A percentile compares a stretch with the other conserved stretches of the same genome.
Conservation (phyloP, 2,797 vertebrate species). For the Sebastiscus tertius region DNA sequence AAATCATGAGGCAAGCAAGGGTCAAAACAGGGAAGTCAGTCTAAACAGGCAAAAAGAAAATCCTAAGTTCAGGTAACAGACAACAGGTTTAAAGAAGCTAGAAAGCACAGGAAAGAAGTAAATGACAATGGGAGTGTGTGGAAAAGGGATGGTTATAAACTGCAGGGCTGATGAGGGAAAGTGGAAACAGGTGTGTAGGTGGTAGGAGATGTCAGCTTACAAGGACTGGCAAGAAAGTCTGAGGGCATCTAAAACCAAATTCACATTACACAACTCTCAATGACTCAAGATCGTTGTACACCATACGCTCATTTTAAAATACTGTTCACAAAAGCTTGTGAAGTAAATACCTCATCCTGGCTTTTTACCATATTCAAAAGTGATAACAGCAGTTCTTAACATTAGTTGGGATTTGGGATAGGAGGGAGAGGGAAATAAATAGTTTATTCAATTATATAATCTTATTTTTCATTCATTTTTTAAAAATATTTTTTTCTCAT, state of each 20-base stretch:
- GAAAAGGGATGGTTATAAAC: not conserved
- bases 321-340: too few species aligned
- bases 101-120: not conserved
- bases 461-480: too few species aligned
- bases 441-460: too few species aligned
- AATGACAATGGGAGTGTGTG: not conserved
- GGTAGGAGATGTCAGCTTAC: not conserved
- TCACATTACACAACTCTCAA: too few species aligned
- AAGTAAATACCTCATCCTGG: too few species aligned
- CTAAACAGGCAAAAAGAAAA: not conserved
- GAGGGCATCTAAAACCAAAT: too few species aligned
- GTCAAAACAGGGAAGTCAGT: not conserved
- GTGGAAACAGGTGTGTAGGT: not conserved
- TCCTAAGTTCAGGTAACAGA: not conserved
- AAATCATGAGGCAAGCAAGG: not conserved
- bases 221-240: not conserved
- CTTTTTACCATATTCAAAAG: too few species aligned
- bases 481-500: too few species aligned
- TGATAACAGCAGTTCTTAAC: too few species aligned
- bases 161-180: not conserved
- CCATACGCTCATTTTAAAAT: too few species aligned
- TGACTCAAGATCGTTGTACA: too few species aligned
- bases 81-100: not conserved
- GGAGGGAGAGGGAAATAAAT: too few species aligned
- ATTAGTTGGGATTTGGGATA: fast-evolving